Conservation (phyloP, 2,113 vertebrate species). For the Osmerus mordax region DNA sequence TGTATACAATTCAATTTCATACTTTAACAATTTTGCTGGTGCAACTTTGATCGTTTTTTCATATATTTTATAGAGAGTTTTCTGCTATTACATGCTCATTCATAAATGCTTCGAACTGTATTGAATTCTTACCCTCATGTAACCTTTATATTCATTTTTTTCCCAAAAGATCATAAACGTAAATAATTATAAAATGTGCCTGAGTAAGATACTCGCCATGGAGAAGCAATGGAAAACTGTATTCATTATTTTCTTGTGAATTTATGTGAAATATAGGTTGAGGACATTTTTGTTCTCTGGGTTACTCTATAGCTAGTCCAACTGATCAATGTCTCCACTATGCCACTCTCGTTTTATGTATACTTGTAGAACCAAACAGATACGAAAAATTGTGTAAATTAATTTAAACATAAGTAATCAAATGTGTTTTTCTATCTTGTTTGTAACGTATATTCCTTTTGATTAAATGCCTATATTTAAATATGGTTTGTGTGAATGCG, state of each 20-base stretch:
- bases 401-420: constrained; percentile 17
- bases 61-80: constrained; percentile 12
- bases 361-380: constrained; percentile 4
- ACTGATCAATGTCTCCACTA: constrained; percentile 51
- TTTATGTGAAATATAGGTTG: constrained; percentile 46
- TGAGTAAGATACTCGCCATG: constrained; percentile 47
- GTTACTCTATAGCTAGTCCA: constrained; percentile 45
- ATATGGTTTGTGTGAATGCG: constrained; percentile 21
- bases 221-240: constrained; percentile 51
- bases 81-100: too few relatives aligned
- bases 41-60: constrained; percentile 18
- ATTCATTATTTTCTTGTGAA: constrained; percentile 34
- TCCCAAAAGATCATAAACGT: constrained; percentile 4
- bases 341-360: constrained; percentile 29
- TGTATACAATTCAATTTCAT: constrained; percentile 39
- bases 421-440: constrained; percentile 30
- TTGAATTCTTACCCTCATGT: constrained; percentile 35
- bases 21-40: constrained; percentile 18
- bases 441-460: constrained; percentile 32
- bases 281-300: constrained; percentile 27
- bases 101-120: constrained; percentile 14
- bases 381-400: constrained; percentile 13
- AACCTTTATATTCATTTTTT: constrained; percentile 22
- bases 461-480: constrained; percentile 58
- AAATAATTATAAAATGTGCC: constrained; percentile 56